Percentiles rank a stretch among this genome's conserved stretches.
These are phyloP conservation scores for Ormia ochracea DNA, from an alignment of 2,888 invertebrate species.

Conservation along the genomic window DNA sequence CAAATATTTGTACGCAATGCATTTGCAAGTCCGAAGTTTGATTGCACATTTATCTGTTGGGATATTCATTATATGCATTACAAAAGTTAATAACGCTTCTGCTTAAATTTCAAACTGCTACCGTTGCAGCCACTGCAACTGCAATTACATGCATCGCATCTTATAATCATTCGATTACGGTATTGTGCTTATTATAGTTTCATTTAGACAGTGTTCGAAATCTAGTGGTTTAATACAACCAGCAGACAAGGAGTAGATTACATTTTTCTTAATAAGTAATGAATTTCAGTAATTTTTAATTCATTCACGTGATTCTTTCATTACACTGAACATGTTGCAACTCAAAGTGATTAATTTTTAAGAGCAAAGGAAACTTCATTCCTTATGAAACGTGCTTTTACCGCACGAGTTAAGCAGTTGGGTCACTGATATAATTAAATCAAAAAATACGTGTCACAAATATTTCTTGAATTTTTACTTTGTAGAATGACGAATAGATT, in stretches of 20 bases:
- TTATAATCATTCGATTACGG: conserved; percentile 1
- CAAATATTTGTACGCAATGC: background rate
- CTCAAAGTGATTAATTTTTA: no score
- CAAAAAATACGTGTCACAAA: no score
- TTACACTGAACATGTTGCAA: no score
- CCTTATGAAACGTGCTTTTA: no score
- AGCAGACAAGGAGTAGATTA: background rate
- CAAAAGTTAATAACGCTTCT: conserved; percentile 11
- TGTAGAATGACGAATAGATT: no score
- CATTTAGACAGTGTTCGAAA: background rate
- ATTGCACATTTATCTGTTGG: conserved; percentile 13
- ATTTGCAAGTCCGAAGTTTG: background rate
- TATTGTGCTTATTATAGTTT: background rate
- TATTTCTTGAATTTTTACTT: no score
- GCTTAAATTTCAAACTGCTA: background rate
- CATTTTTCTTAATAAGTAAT: background rate
- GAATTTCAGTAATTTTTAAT: no score
- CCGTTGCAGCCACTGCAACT: conserved; percentile 15
- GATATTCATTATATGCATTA: conserved; percentile 24
- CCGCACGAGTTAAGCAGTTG: no score
- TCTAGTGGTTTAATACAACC: background rate
- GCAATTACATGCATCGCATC: conserved; percentile 16
- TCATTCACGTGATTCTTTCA: no score
- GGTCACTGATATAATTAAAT: no score
- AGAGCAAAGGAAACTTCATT: no score